phyloP scores from a whole-genome alignment of 2,888 invertebrate species.

The Mactromeris polynyma region DNA sequence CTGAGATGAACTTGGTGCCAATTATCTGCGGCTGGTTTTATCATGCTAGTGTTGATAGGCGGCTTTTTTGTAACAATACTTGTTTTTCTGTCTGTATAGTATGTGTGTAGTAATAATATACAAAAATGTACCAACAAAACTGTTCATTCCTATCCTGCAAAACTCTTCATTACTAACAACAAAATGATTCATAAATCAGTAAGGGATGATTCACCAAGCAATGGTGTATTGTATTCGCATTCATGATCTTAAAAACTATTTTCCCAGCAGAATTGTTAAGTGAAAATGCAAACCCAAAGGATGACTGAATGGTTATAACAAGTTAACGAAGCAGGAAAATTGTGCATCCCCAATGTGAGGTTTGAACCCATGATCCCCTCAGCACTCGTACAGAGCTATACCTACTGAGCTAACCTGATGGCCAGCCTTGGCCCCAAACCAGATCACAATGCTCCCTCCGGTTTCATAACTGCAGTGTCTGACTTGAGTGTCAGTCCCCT shows the following conservation, averaged over 20 bases:
- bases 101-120: neutral
- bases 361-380: too few relatives aligned
- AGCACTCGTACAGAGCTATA: too few relatives aligned
- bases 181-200: constrained; percentile 20
- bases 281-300: too few relatives aligned
- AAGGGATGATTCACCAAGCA: neutral
- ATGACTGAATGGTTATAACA: too few relatives aligned
- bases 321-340: too few relatives aligned
- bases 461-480: too few relatives aligned
- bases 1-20: neutral
- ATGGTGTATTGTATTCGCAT: neutral
- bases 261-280: too few relatives aligned
- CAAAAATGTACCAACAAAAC: neutral
- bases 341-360: too few relatives aligned
- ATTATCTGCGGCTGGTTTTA: neutral
- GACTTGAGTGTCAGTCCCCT: too few relatives aligned
- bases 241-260: neutral
- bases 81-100: neutral
- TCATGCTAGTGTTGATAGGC: neutral
- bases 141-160: neutral
- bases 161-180: neutral
- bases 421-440: too few relatives aligned
- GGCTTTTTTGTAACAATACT: neutral
- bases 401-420: too few relatives aligned
- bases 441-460: too few relatives aligned